Evolutionary conservation across 1,140 invertebrate genomes (phyloP), one percentile per base, ranked within the genome.

Genomic region (Sminthurides bifidus): DNA sequence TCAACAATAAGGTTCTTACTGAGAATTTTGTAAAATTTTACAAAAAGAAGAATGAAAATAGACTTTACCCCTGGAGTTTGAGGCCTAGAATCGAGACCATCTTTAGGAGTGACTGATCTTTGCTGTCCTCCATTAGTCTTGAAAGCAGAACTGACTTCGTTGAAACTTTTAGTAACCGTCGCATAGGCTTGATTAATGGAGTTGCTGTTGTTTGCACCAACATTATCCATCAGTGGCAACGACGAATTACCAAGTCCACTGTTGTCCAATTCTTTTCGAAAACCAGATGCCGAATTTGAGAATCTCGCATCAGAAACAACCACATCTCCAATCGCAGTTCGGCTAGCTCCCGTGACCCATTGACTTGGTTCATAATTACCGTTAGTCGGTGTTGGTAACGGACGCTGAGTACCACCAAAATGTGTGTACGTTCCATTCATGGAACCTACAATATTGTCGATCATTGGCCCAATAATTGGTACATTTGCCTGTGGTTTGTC

Each of bases 371-470:
- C n/a, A n/a, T n/a, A n/a, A n/a, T n/a, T n/a, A n/a, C n/a, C n/a
- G n/a, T n/a, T n/a, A n/a, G n/a, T n/a, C n/a, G n/a, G n/a, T n/a
- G n/a, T n/a, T n/a, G n/a, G n/a, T n/a, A n/a, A n/a, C n/a, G n/a
- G 15, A 33, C 30, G 21, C n/a, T 51, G n/a, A 27, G 44, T n/a
- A 10, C 8, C 8, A 2, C 54, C 61, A 58, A 63, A 63, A 46
- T 59, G 61, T 5, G 56, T 63, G 41, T 63, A 63, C 17, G 61
- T 60, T 31, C 61, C 61, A 56, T 56, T 57, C 6, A 57, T 63
- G 0, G 62, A 56, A 37, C 62, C 62, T 6, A 64, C 59, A n/a
- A 64, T 52, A 38, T 64, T 64, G 15, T 64, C 62, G 43, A 64
- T 64, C n/a, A 64, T 58, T 24, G 62, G 62, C 21, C 61, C 41